A percentile compares a stretch with the other conserved stretches of the same genome.
These are phyloP conservation scores for Lytechinus pictus DNA, from an alignment of 35 echinoderm and acorn worm genomes.

Conservation along the genomic window DNA sequence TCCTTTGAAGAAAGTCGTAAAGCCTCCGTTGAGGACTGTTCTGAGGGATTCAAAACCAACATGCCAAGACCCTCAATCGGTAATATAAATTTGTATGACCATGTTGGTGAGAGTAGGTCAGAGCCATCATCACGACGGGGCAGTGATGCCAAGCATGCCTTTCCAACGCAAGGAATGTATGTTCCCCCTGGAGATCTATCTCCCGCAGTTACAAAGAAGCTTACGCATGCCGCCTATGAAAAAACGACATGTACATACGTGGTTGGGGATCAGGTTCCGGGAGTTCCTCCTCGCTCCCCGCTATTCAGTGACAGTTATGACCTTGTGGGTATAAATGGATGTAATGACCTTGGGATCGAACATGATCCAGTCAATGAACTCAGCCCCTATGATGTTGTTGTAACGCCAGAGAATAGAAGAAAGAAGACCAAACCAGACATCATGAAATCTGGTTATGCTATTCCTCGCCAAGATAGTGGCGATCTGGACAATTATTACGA, in stretches of 20 bases:
- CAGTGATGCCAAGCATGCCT: not conserved
- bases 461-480: not conserved
- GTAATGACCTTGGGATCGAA: not conserved
- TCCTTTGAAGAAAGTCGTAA: not conserved
- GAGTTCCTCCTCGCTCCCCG: not conserved
- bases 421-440: not conserved
- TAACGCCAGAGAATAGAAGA: not conserved
- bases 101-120: not conserved
- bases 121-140: not conserved
- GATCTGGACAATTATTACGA: not conserved
- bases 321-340: not conserved
- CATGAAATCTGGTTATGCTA: not conserved
- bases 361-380: not conserved
- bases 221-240: not conserved
- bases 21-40: not conserved
- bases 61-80: not conserved
- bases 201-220: not conserved
- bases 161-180: not conserved
- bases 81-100: not conserved
- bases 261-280: not conserved
- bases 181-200: not conserved
- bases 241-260: slow-evolving; percentile 1
- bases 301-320: slow-evolving; percentile 17
- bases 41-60: not conserved
- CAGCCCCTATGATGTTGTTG: not conserved